Evolutionary conservation across 1,140 invertebrate genomes (phyloP), one percentile per base, ranked within the genome.

Genomic region (Neotoxoptera formosana): DNA sequence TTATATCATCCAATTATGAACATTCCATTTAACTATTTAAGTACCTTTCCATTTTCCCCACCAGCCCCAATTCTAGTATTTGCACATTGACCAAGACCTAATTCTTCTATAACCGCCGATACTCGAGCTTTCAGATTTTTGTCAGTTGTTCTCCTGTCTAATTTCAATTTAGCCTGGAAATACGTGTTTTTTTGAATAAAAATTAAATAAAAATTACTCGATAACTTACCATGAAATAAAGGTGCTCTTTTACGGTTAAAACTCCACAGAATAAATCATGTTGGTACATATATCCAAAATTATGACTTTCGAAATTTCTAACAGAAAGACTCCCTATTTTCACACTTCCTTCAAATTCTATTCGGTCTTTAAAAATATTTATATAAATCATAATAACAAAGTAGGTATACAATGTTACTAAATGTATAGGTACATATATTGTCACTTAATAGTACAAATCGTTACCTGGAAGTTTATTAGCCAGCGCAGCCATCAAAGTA

Each of bases 241-340:
- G 96, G 95, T 99, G 98, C 95, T 99, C 98, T 87, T 96, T 95
- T 47, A 99, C 98, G 0, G 98, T 99, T 93, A 99, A 96, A 21
- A 97, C 97, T 2, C 97, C 97, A 67, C 98, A 96, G 95, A 99
- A 99, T 53, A 99, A 95, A 95, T 99, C 98, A 93, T 99, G 98
- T 95, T 99, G 99, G 94, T 99, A 98, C 95, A 99, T 98, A 95
- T 98, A 99, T 0, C 98, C 99, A 93, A 97, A 98, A 67, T 98
- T 96, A 93, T 96, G 96, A 94, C 97, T 97, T 96, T 99, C 97
- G 94, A 97, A 98, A 93, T 97, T 96, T 21, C 96, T 96, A 9
- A 97, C 95, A 11, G 96, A 95, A 41, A 96, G 95, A 4, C 53
- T 53, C 41, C 90, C 91, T 89, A 87, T 81, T 94, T 89, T 84